Base-by-base conservation (phyloP, 2,888 invertebrate genomes). In the Folsomia candida region DNA sequence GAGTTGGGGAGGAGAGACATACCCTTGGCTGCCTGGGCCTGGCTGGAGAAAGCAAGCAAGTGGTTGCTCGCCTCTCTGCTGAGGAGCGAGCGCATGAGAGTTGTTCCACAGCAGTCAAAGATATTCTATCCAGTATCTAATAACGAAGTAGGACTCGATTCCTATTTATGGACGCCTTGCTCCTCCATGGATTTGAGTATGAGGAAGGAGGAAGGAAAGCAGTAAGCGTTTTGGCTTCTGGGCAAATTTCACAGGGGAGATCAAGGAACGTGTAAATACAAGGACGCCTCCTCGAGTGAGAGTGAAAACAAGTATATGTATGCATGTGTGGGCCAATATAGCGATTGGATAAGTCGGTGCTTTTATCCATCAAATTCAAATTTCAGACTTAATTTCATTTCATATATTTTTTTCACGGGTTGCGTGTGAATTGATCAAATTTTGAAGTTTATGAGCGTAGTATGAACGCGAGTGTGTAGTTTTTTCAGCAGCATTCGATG, bases 91-190 rank as follows among this genome's bases (percentile, higher is more conserved):
- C 60, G 60, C 60, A 60, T 60, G 60, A 60, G 47, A 14, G 11
- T 47, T 47, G n/a, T n/a, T n/a, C n/a, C 24, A 59, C n/a, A 14
- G 63, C 2, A n/a, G 57, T 51, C 37, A 62, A 2, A 47, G 70
- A 51, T 63, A 59, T 37, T 20, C 62, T 63, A 59, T 60, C 59
- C 3, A 26, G 59, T n/a, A n/a, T n/a, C n/a, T n/a, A n/a, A 37
- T 54, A 47, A 62, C 67, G 70, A 26, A n/a, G n/a, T n/a, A n/a
- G 64, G 57, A 59, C 26, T 71, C 71, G 68, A 68, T 37, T 63
- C 71, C 20, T 63, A 26, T 22, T 24, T 22, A 59, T n/a, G 4
- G 24, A 26, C 26, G 26, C 14, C 27, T 27, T 27, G 27, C 26
- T 59, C 27, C 18, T 59, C 59, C 25, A 59, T 27, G 6, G 22